phyloP scores from a whole-genome alignment of 2,888 invertebrate species.

The Yponomeuta malinellus region DNA sequence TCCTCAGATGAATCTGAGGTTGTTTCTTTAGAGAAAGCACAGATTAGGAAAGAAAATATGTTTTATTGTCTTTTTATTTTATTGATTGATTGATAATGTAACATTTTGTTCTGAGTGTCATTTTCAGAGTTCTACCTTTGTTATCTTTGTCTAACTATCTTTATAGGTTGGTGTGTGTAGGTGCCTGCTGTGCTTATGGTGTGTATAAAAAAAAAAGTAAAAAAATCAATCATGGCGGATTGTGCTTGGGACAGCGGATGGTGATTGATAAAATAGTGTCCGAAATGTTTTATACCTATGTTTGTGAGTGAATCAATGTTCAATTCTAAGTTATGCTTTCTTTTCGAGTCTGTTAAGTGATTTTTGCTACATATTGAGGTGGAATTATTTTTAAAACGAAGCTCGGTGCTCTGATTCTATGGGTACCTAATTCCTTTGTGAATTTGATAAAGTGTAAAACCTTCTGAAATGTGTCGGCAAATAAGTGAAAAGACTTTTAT shows the following conservation, averaged over 20 bases:
- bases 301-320: constrained; percentile 13
- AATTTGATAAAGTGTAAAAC: constrained; percentile 41
- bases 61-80: no score
- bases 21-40: no score
- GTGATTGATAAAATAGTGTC: constrained; percentile 4
- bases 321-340: constrained; percentile 16
- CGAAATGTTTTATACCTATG: constrained; percentile 15
- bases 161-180: no score
- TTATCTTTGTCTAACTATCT: no score
- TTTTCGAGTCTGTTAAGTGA: constrained; percentile 12
- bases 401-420: background rate
- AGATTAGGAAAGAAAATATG: no score
- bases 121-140: no score
- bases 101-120: no score
- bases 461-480: constrained; percentile 33
- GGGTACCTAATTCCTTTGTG: constrained; percentile 63
- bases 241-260: constrained; percentile 19
- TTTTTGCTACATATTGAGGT: constrained; percentile 1
- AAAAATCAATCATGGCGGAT: constrained; percentile 19
- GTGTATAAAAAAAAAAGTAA: background rate
- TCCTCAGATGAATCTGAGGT: no score
- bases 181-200: background rate
- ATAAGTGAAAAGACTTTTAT: background rate
- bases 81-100: no score
- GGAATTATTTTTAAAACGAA: constrained; percentile 10